Conservation (phyloP, 1,140 invertebrate genomes). For the Nephila pilipes region DNA sequence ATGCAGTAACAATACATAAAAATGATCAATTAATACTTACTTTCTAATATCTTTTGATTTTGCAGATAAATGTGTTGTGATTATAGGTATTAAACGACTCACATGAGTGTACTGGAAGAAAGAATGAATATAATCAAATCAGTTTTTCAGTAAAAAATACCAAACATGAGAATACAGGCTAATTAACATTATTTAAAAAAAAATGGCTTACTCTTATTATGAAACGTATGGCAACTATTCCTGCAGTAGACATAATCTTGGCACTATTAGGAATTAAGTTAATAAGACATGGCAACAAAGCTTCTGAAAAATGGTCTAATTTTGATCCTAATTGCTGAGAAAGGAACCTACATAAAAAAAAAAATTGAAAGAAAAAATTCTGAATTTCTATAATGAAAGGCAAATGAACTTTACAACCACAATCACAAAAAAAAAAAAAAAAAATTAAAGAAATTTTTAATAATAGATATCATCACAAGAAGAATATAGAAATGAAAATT, state of each 20-base stretch:
- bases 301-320: slow-evolving; percentile 92
- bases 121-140: slow-evolving; percentile 46
- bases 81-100: slow-evolving; percentile 91
- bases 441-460: too few species aligned
- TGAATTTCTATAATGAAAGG: too few species aligned
- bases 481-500: too few species aligned
- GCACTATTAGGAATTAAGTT: slow-evolving; percentile 97
- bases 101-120: slow-evolving; percentile 88
- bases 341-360: slow-evolving; percentile 85
- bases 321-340: slow-evolving; percentile 91
- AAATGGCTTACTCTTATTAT: slow-evolving; percentile 86
- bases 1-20: too few species aligned
- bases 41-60: slow-evolving; percentile 95
- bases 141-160: background rate
- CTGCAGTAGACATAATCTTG: slow-evolving; percentile 96
- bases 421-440: too few species aligned
- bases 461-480: too few species aligned
- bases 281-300: slow-evolving; percentile 90
- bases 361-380: background rate
- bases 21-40: slow-evolving; percentile 79
- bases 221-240: slow-evolving; percentile 92
- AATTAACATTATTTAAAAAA: slow-evolving; percentile 33
- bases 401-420: too few species aligned
- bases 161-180: background rate
- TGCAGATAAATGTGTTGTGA: slow-evolving; percentile 88